Evolutionary conservation across 2,113 vertebrate genomes (phyloP).

Genomic region (Psilopogon haemacephalus): DNA sequence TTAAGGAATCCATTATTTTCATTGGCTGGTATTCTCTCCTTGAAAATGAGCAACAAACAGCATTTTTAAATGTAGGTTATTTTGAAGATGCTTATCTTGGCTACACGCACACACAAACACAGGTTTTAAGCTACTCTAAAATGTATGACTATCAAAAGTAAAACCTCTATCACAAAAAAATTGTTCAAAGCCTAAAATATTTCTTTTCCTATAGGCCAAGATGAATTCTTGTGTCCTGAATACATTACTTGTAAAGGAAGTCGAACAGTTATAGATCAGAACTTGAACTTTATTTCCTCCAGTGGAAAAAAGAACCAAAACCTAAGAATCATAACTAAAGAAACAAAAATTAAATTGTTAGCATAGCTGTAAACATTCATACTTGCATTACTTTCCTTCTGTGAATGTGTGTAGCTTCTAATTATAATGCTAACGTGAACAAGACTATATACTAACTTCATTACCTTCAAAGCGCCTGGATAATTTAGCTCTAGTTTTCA

Average conservation of each 20-base stretch:
- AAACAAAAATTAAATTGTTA: background rate
- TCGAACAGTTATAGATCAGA: background rate
- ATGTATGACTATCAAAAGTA: background rate
- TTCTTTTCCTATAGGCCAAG: background rate
- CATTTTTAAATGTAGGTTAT: background rate
- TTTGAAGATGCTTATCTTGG: background rate
- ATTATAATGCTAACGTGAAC: background rate
- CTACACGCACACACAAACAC: background rate
- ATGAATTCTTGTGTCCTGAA: background rate
- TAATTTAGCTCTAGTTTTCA: background rate
- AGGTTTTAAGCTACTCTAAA: background rate
- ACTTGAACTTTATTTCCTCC: background rate
- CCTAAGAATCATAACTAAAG: background rate
- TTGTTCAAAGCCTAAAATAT: background rate
- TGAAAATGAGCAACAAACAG: background rate
- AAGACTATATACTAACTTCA: background rate
- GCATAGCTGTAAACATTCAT: background rate
- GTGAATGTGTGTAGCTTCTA: background rate
- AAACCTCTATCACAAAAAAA: background rate
- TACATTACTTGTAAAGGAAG: background rate
- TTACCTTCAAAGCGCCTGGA: background rate
- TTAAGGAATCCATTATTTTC: background rate
- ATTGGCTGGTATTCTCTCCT: background rate
- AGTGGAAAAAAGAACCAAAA: background rate
- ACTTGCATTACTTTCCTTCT: background rate